A percentile compares a stretch with the other conserved stretches of the same genome.
Evolutionary conservation across 2,113 vertebrate genomes (phyloP).

Genomic region (Motacilla alba): DNA sequence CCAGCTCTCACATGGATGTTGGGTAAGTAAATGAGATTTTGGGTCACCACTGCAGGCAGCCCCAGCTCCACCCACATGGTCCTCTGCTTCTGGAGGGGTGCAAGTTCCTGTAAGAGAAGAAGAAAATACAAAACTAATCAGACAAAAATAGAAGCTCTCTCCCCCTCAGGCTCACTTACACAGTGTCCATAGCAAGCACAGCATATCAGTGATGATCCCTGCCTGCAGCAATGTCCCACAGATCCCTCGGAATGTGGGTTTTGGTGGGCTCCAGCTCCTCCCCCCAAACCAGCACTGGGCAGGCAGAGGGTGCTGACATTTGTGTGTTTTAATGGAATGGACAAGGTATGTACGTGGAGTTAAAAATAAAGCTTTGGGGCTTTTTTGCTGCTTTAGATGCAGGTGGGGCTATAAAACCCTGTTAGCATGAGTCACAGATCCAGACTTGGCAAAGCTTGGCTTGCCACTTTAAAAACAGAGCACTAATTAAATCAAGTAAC

Average conservation of each 20-base stretch:
- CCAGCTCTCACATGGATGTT: not conserved
- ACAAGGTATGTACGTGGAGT: not conserved
- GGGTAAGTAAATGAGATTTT: not conserved
- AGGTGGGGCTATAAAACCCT: constrained; percentile 75
- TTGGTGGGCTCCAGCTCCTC: not conserved
- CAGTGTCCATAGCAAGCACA: not conserved
- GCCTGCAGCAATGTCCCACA: not conserved
- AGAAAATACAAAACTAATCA: not conserved
- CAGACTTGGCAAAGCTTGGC: constrained; percentile 58
- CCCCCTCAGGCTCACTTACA: not conserved
- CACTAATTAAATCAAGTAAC: constrained; percentile 73
- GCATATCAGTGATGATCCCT: not conserved
- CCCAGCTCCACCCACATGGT: fast-evolving
- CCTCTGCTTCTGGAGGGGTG: not conserved
- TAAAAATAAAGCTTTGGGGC: constrained; percentile 68
- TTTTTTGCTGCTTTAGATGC: constrained; percentile 52
- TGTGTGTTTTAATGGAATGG: constrained; percentile 2
- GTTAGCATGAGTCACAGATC: constrained; percentile 63
- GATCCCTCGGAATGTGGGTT: fast-evolving
- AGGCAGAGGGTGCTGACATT: not conserved
- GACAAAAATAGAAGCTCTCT: not conserved
- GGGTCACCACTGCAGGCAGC: not conserved
- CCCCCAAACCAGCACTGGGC: not conserved
- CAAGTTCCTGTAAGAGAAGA: not conserved
- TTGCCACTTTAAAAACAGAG: constrained; percentile 64